Conservation (phyloP, 2,888 invertebrate genomes). For the Scaeva pyrastri region DNA sequence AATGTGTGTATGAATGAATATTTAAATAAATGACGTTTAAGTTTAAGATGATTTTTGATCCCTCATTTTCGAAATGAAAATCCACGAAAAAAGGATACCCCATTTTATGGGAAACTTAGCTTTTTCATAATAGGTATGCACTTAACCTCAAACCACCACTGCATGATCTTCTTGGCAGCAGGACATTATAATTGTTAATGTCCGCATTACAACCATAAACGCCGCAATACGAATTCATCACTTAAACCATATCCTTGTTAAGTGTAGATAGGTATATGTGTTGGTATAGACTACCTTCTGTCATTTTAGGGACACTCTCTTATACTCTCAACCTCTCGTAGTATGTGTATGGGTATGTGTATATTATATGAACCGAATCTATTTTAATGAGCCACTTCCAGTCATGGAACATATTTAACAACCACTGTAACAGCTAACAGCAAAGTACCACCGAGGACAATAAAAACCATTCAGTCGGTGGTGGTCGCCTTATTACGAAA, state of each 20-base stretch:
- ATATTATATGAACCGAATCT: conserved; percentile 57
- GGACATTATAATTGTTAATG: conserved; percentile 52
- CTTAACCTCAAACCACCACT: conserved; percentile 30
- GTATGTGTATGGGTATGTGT: background rate
- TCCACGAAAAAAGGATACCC: background rate
- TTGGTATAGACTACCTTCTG: background rate
- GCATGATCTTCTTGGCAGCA: conserved; percentile 29
- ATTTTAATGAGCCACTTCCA: conserved; percentile 65
- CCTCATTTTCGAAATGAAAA: background rate
- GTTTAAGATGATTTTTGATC: too few relatives aligned
- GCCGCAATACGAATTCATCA: conserved; percentile 57
- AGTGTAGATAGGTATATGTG: too few relatives aligned
- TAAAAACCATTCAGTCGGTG: conserved; percentile 49
- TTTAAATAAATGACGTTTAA: too few relatives aligned
- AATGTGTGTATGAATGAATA: too few relatives aligned
- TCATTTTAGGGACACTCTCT: conserved; percentile 37
- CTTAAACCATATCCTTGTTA: conserved; percentile 30
- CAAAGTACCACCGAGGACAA: conserved; percentile 51
- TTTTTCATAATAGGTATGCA: conserved; percentile 4
- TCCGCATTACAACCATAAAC: conserved; percentile 57
- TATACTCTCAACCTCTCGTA: background rate
- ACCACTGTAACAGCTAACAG: conserved; percentile 41
- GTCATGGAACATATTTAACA: conserved; percentile 63
- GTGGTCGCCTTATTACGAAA: conserved; percentile 29
- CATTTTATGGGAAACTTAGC: background rate